phyloP scores from a whole-genome alignment of 30 jellyfish, hydroid and myxozoan species.

The Aurelia aurita region DNA sequence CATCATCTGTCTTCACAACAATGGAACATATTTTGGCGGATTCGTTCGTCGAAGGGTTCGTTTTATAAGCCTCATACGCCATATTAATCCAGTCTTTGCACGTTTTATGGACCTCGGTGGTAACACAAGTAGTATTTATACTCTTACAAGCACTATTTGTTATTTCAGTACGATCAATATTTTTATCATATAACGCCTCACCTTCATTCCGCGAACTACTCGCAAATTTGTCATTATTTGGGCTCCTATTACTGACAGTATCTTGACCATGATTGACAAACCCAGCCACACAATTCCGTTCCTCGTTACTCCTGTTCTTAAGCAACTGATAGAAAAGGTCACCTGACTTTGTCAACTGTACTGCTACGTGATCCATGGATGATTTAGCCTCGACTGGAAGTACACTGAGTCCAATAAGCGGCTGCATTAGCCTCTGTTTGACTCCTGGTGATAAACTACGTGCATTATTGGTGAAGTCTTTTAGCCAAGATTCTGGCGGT shows the following conservation, averaged over 20 bases:
- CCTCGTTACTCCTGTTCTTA: neutral
- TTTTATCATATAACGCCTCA: neutral
- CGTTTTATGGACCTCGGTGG: neutral
- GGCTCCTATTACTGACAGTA: neutral
- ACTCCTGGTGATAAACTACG: constrained; percentile 60
- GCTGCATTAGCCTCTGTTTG: constrained; percentile 56
- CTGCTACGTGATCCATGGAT: constrained; percentile 25
- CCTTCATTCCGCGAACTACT: neutral
- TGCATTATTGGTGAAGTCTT: constrained; percentile 4
- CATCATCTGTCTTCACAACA: neutral
- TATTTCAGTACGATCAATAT: neutral
- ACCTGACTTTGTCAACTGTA: constrained; percentile 63
- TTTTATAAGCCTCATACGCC: constrained; percentile 11
- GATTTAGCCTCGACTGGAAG: constrained; percentile 6
- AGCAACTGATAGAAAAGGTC: constrained; percentile 59
- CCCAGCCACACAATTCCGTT: neutral
- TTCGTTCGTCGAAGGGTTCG: neutral
- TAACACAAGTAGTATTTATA: neutral
- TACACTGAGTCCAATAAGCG: constrained; percentile 59
- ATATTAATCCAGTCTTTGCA: constrained; percentile 12
- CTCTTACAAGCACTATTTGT: neutral
- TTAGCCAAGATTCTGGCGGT: constrained; percentile 54
- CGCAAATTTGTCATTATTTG: neutral
- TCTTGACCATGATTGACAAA: neutral
- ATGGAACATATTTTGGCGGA: neutral